A percentile compares a stretch with the other conserved stretches of the same genome.
Conservation (phyloP, 1,140 invertebrate species). For the Drosophila pallidifrons region DNA sequence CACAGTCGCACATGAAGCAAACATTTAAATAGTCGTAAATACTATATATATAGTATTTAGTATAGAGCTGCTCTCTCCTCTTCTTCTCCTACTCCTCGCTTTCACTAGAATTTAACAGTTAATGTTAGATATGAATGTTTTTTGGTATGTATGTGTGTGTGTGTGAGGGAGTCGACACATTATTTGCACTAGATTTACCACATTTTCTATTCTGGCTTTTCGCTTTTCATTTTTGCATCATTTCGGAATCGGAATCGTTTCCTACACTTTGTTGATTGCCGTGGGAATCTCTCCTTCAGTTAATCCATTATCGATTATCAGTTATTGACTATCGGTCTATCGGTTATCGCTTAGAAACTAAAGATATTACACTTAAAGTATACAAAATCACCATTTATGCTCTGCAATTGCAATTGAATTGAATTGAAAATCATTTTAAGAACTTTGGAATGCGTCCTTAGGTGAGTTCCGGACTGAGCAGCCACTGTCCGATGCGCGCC, state of each 20-base stretch:
- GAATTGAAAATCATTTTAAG: slow-evolving; percentile 59
- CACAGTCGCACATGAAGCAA: slow-evolving; percentile 27
- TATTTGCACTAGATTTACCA: slow-evolving; percentile 56
- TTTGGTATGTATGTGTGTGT: background rate
- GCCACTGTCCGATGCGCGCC: slow-evolving; percentile 72
- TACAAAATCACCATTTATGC: slow-evolving; percentile 83
- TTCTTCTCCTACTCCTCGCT: background rate
- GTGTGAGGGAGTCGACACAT: slow-evolving; percentile 27
- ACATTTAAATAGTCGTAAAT: slow-evolving; percentile 32
- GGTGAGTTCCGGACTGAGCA: slow-evolving; percentile 71
- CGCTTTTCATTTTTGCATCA: background rate
- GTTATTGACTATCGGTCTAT: slow-evolving; percentile 11
- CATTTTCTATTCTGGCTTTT: slow-evolving; percentile 27
- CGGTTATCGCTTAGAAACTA: slow-evolving; percentile 67
- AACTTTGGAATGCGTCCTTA: slow-evolving; percentile 29
- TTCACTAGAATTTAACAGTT: slow-evolving; percentile 37
- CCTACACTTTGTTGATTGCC: slow-evolving; percentile 28
- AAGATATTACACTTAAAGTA: slow-evolving; percentile 83
- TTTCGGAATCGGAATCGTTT: slow-evolving; percentile 18
- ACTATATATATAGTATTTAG: background rate
- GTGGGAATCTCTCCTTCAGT: slow-evolving; percentile 16
- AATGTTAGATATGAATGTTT: slow-evolving; percentile 35
- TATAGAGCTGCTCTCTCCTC: slow-evolving; percentile 5
- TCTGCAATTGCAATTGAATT: slow-evolving; percentile 83
- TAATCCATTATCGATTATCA: background rate